phyloP scores from a whole-genome alignment of 1,140 invertebrate species.

The Cheumatopsyche charites region DNA sequence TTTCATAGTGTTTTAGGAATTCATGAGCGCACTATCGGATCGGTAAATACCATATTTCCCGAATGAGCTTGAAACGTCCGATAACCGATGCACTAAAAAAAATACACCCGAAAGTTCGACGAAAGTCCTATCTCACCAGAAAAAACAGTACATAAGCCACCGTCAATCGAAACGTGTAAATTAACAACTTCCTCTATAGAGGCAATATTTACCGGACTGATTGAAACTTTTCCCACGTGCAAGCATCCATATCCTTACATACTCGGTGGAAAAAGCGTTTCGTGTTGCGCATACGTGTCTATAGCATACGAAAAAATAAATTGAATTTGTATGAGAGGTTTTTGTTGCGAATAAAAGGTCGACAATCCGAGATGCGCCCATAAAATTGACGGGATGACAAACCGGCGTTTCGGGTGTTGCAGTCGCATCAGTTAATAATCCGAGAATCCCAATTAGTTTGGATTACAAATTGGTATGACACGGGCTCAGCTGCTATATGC shows the following conservation, averaged over 20 bases:
- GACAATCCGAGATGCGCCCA: conserved; percentile 8
- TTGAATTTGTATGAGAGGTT: neutral
- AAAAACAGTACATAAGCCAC: conserved; percentile 8
- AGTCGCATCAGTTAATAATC: conserved; percentile 39
- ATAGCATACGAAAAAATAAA: too few species aligned
- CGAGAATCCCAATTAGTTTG: conserved; percentile 44
- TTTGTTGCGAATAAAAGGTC: conserved; percentile 13
- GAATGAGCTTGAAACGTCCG: neutral
- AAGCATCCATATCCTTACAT: neutral
- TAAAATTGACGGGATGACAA: conserved; percentile 29
- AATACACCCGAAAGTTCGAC: neutral
- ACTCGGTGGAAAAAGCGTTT: conserved; percentile 1
- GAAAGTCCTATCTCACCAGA: neutral
- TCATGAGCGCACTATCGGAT: neutral
- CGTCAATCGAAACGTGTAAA: conserved; percentile 39
- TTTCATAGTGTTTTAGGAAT: conserved; percentile 6
- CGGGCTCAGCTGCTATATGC: conserved; percentile 33
- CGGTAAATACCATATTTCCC: neutral
- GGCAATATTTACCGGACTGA: conserved; percentile 39
- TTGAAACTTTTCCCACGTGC: conserved; percentile 36
- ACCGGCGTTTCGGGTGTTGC: conserved; percentile 14
- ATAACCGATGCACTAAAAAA: neutral
- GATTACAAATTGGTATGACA: conserved; percentile 47
- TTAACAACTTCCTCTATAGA: conserved; percentile 43
- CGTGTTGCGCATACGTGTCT: too few species aligned